phyloP scores from a whole-genome alignment of 2,888 invertebrate genomes.

The Sylvicola cinctus region DNA sequence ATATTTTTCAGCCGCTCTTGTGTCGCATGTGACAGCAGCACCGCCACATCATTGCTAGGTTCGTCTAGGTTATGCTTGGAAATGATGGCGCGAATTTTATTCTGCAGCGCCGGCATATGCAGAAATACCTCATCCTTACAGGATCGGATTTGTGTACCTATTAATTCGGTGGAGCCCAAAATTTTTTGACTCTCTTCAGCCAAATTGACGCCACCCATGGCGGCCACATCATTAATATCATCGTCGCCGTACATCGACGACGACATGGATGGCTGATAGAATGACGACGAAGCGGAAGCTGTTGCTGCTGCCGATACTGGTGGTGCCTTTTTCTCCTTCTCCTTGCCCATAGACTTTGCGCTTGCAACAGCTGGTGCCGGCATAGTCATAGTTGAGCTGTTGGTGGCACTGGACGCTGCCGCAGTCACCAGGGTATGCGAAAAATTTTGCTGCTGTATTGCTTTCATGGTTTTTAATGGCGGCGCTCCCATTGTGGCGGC shows the following conservation, averaged over 20 bases:
- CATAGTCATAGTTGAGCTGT: constrained; percentile 8
- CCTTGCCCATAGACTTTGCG: constrained; percentile 38
- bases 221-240: constrained; percentile 96
- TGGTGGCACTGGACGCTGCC: constrained; percentile 11
- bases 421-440: constrained; percentile 15
- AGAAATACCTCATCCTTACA: constrained; percentile 87
- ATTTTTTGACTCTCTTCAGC: constrained; percentile 92
- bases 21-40: constrained; percentile 78
- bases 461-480: constrained; percentile 14
- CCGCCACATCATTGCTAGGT: constrained; percentile 64
- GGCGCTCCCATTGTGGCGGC: constrained; percentile 10
- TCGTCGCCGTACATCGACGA: constrained; percentile 55
- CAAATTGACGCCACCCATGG: constrained; percentile 96
- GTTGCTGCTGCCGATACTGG: constrained; percentile 24
- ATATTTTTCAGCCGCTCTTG: constrained; percentile 83
- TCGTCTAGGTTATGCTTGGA: constrained; percentile 65
- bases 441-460: constrained; percentile 3
- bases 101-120: constrained; percentile 52
- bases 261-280: constrained; percentile 16
- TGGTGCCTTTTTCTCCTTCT: constrained; percentile 49
- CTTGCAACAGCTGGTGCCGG: constrained; percentile 12
- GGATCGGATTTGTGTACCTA: constrained; percentile 71
- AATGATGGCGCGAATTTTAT: constrained; percentile 54
- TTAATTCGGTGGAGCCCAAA: constrained; percentile 72
- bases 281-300: constrained; percentile 23